A percentile compares a stretch with the other conserved stretches of the same genome.
Conservation (phyloP, 1,140 invertebrate genomes). For the Nomia melanderi region DNA sequence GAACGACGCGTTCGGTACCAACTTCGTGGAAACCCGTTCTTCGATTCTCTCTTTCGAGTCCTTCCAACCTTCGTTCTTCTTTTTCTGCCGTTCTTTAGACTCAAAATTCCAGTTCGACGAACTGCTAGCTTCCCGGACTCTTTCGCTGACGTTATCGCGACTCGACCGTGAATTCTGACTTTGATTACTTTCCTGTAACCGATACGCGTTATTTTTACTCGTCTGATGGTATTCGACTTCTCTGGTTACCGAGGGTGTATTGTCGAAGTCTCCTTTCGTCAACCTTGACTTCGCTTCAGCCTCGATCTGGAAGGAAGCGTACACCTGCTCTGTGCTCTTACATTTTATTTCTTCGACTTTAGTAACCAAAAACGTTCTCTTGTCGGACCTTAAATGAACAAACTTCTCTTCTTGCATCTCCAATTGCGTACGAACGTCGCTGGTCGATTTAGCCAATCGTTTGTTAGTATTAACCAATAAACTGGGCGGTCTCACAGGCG, state of each 20-base stretch:
- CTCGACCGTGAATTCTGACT: neutral
- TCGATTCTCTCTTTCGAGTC: neutral
- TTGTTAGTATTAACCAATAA: neutral
- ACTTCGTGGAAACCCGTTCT: neutral
- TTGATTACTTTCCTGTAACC: too few relatives aligned
- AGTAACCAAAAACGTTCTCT: slow-evolving; percentile 9
- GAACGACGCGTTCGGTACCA: slow-evolving; percentile 47
- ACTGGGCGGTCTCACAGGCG: neutral
- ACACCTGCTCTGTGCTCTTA: neutral
- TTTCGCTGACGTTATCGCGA: neutral
- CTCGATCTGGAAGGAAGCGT: neutral
- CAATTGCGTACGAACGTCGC: neutral
- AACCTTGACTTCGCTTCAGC: neutral
- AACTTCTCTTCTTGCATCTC: neutral
- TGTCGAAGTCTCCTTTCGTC: neutral
- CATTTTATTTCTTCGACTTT: slow-evolving; percentile 11
- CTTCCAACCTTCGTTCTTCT: neutral
- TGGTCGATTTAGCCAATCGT: neutral
- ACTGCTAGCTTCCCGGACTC: neutral
- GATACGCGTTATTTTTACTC: too few relatives aligned
- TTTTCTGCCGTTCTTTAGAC: neutral
- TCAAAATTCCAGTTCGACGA: neutral
- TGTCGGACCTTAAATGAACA: neutral
- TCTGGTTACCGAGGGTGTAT: too few relatives aligned
- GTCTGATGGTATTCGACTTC: neutral